phyloP scores from a whole-genome alignment of 2,888 invertebrate species.

The Smittia sp. region DNA sequence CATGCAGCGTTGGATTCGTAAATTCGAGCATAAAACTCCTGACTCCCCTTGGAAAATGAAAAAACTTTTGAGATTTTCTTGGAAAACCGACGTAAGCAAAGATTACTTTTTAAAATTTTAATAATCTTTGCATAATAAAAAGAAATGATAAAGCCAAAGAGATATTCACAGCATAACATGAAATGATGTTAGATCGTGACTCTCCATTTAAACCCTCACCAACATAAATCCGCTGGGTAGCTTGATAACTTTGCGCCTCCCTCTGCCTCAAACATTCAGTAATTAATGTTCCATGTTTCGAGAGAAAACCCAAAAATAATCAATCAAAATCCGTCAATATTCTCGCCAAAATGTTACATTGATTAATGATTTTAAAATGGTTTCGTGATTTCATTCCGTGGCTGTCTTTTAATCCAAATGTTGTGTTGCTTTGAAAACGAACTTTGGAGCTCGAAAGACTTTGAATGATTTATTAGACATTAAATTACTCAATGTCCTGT shows the following conservation, averaged over 20 bases:
- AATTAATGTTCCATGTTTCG: slow-evolving; percentile 39
- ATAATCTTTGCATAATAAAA: slow-evolving; percentile 22
- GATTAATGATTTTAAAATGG: slow-evolving; percentile 40
- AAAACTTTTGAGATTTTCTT: slow-evolving; percentile 26
- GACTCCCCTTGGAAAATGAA: slow-evolving; percentile 1
- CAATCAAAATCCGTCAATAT: slow-evolving; percentile 41
- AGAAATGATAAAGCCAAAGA: slow-evolving; percentile 16
- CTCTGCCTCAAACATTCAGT: background rate
- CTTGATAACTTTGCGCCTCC: too few relatives aligned
- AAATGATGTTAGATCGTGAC: too few relatives aligned
- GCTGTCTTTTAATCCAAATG: background rate
- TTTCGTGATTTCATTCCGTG: slow-evolving; percentile 36
- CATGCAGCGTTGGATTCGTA: slow-evolving; percentile 22
- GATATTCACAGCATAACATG: background rate
- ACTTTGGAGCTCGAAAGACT: background rate
- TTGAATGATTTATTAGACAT: background rate
- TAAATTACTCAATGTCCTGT: background rate
- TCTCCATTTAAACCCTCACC: too few relatives aligned
- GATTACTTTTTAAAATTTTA: slow-evolving; percentile 40
- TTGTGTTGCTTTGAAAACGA: background rate
- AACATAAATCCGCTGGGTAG: too few relatives aligned
- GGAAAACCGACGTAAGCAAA: too few relatives aligned
- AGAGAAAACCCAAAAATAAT: slow-evolving; percentile 25
- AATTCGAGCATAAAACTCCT: background rate
- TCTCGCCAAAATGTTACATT: background rate